These are phyloP conservation scores for Campylomormyrus numenius DNA, from an alignment of 2,113 vertebrate species.

Conservation along the genomic window DNA sequence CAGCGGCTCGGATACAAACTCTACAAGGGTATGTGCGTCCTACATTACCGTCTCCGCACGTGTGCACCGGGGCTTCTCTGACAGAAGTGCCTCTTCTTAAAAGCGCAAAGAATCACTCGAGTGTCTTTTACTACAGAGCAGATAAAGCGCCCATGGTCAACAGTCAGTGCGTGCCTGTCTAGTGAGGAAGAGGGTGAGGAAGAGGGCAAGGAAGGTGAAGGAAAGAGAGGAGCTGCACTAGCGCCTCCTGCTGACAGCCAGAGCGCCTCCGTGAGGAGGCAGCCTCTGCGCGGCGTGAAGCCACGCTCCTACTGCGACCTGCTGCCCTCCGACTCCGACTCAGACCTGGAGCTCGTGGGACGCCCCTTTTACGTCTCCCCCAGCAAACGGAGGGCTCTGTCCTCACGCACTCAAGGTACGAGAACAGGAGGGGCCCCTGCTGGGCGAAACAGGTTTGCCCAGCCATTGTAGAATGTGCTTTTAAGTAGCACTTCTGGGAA, in stretches of 20 bases:
- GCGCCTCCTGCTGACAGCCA: slow-evolving; percentile 27
- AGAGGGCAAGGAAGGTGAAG: slow-evolving; percentile 15
- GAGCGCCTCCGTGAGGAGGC: slow-evolving; percentile 54
- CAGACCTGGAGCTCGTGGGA: slow-evolving; percentile 52
- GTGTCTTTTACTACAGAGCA: slow-evolving; percentile 45
- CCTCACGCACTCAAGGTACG: slow-evolving; percentile 38
- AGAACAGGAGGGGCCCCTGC: neutral
- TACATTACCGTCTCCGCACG: neutral
- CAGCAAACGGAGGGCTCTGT: slow-evolving; percentile 28
- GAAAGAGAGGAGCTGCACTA: slow-evolving; percentile 37
- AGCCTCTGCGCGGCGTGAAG: slow-evolving; percentile 69
- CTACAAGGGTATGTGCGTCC: slow-evolving; percentile 63
- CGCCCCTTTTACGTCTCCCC: slow-evolving; percentile 15
- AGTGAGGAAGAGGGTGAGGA: slow-evolving; percentile 52
- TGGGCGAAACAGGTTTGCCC: neutral
- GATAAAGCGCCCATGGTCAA: slow-evolving; percentile 31
- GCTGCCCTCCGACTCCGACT: slow-evolving; percentile 74
- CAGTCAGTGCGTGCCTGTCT: slow-evolving; percentile 15
- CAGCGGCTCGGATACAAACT: slow-evolving; percentile 52
- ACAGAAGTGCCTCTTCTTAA: neutral
- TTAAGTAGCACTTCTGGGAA: neutral
- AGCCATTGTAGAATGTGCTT: too few relatives aligned
- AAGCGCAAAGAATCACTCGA: slow-evolving; percentile 4
- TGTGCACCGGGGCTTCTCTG: neutral
- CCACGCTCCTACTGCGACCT: slow-evolving; percentile 78